A percentile compares a stretch with the other conserved stretches of the same genome.
Conservation (phyloP, 2,888 invertebrate genomes). For the Oasisia sp. region DNA sequence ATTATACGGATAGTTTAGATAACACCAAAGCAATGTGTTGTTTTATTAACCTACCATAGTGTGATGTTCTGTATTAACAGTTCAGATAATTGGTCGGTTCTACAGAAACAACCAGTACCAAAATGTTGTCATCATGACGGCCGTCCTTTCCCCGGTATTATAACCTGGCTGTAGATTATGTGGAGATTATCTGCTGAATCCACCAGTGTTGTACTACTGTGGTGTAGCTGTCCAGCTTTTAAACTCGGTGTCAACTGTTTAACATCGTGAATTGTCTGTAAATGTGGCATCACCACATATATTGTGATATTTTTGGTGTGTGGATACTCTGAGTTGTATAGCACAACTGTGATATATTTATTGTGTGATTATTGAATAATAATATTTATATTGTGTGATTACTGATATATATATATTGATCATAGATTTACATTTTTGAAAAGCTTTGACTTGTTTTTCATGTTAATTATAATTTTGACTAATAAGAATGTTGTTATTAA, state of each 20-base stretch:
- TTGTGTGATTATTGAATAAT: no score
- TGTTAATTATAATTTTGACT: background rate
- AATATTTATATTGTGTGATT: no score
- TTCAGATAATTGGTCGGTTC: background rate
- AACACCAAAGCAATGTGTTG: background rate
- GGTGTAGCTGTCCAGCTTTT: background rate
- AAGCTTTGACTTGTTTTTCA: background rate
- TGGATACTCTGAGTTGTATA: background rate
- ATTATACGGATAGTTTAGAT: background rate
- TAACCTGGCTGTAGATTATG: background rate
- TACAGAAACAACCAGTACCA: background rate
- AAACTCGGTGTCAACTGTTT: background rate
- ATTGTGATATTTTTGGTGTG: background rate
- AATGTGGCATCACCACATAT: background rate
- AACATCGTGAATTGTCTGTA: background rate
- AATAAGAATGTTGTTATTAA: background rate
- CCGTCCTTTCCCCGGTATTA: background rate
- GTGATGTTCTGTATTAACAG: background rate
- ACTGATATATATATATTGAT: background rate
- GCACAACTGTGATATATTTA: background rate
- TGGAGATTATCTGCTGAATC: slow-evolving; percentile 10
- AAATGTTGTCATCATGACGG: background rate
- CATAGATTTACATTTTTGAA: background rate
- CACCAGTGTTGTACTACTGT: background rate
- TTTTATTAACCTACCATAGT: background rate